Evolutionary conservation across 2,888 invertebrate species (phyloP), one percentile per base, ranked within the genome.

Genomic region (Ischnus inquisitorius): DNA sequence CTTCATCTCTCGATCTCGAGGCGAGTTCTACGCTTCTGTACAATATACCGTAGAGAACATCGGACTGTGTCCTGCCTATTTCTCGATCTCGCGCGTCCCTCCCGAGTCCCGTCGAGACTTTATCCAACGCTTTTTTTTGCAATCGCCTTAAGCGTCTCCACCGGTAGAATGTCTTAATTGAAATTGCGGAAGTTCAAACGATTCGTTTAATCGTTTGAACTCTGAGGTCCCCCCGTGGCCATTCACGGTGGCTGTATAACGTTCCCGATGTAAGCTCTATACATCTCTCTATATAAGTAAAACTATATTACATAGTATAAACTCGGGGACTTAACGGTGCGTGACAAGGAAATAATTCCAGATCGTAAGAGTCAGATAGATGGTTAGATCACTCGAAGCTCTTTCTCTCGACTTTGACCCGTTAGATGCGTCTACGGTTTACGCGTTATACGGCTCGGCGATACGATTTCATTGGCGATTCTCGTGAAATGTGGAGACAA

Each of bases 121-220:
- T 46, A 51, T 65, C 34, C 39, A 28, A n/a, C 69, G 54, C 39
- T 6, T 39, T 67, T 82, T 71, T 57, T 43, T 39, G 5, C 60
- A 62, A 43, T 54, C 5, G 48, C 75, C 71, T 72, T 69, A 64
- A 22, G 79, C 54, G 65, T 74, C 54, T 46, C 41, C 77, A 72
- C 81, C 77, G 75, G 79, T 85, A 88, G 86, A 89, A 89, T 87
- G 88, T 90, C 89, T 89, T 89, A 90, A 90, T 90, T 90, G 88
- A 89, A 88, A 88, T 86, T 71, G 76, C 87, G 88, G 88, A 89
- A 88, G 88, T 87, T 84, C 75, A 83, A 39, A 79, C 71, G 75
- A 80, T 86, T 79, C 72, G 80, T 34, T 34, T 34, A 34, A 34
- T 34, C 34, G 34, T 34, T 34, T 34, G 34, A 34, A 34, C 34